Evolutionary conservation across 2,797 vertebrate species (phyloP), one percentile per base, ranked within the genome.

Genomic region (Melanotaenia trifasciata): DNA sequence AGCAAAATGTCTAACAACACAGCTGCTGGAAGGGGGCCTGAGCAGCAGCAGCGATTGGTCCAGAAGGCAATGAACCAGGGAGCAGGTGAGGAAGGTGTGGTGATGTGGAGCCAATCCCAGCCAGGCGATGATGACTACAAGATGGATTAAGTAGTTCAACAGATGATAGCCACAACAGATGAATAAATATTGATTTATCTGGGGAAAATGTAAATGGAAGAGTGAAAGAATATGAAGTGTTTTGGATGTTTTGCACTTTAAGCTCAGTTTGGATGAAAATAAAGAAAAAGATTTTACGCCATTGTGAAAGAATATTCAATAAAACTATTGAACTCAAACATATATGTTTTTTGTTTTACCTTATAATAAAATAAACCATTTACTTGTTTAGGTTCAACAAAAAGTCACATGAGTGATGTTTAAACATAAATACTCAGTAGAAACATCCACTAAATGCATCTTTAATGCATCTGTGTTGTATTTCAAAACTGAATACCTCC

Each of bases 231-330:
- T 26, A 2, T 18, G 2, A 56, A 14, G 53, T 95, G 94, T 85
- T 93, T 91, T 90, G 85, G 82, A 72, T 83, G 72, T 74, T 69
- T 74, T 83, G 70, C 67, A 86, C 70, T 79, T 74, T 79, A 78
- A 81, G 53, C 53, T 74, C 26, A 58, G 77, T 74, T 53, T 68
- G 86, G 80, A 67, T 64, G 8, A 80, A 28, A 81, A 83, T 60
- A 36, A 45, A 74, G 30, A 30, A 40, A 63, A 59, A 59, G 47
- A 36, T 9, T n/a, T 65, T 11, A 47, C 30, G 13, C 4, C 14
- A 57, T 3, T 18, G 32, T 71, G 51, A 78, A 80, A 77, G 64
- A 58, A 84, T 80, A 82, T 32, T 11, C n/a, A 51, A n/a, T 51
- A 22, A 51, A 51, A 9, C 1, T 22, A 22, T 22, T 22, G 10